Evolutionary conservation across 2,797 vertebrate genomes (phyloP).

Genomic region (Enteromius viviparus): DNA sequence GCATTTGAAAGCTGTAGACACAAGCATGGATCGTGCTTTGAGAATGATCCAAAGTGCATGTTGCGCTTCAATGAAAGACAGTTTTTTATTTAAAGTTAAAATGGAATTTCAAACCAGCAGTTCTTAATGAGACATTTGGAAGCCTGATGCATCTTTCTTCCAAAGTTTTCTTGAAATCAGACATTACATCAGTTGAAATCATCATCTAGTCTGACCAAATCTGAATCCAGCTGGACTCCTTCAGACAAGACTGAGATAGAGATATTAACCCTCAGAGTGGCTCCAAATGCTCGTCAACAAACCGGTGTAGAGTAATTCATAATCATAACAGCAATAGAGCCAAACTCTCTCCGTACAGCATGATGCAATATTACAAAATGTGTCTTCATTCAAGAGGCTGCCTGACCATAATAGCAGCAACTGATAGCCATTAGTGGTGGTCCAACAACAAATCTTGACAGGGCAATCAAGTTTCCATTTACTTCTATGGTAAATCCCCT

Average conservation of each 20-base stretch:
- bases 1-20: not conserved
- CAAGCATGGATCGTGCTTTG: not conserved
- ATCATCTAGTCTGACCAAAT: not conserved
- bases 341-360: not conserved
- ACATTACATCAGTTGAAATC: not conserved
- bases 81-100: not conserved
- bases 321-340: not conserved
- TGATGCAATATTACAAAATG: constrained; percentile 12
- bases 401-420: not conserved
- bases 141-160: not conserved
- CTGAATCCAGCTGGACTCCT: constrained; percentile 9
- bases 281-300: constrained; percentile 1
- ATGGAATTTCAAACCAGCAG: not conserved
- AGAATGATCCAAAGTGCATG: not conserved
- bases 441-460: constrained; percentile 2
- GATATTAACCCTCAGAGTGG: constrained; percentile 20
- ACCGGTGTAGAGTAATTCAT: not conserved
- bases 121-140: not conserved
- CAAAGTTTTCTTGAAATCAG: not conserved
- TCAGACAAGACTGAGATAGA: constrained; percentile 3
- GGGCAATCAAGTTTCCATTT: not conserved
- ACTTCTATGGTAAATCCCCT: not conserved
- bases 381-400: constrained; percentile 1
- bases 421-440: not conserved
- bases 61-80: not conserved